Evolutionary conservation across 2,888 invertebrate species (phyloP).

Genomic region (Agonopterix arenella): DNA sequence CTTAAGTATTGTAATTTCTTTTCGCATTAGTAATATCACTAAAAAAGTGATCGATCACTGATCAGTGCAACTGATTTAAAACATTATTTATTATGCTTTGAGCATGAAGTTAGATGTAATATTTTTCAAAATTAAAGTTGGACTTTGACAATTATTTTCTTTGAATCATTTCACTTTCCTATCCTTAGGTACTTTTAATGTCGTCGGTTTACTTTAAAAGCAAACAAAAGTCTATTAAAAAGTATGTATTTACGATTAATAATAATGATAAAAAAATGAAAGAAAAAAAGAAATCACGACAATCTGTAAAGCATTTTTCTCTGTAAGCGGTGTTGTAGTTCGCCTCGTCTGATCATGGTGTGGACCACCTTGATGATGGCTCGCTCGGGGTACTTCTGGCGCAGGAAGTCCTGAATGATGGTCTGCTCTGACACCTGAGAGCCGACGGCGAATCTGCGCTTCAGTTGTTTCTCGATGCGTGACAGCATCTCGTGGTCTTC

Average conservation of each 20-base stretch:
- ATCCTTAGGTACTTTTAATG: not conserved
- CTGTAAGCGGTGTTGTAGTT: conserved; percentile 97
- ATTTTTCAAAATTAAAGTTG: conserved; percentile 2
- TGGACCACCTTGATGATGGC: conserved; percentile 94
- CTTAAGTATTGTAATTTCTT: not conserved
- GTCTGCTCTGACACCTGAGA: conserved; percentile 96
- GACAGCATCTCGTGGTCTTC: conserved; percentile 94
- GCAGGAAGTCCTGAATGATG: conserved; percentile 91
- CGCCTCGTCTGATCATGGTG: conserved; percentile 96
- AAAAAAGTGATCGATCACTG: not conserved
- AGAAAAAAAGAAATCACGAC: conserved; percentile 70
- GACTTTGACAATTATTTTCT: not conserved
- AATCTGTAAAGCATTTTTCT: conserved; percentile 97
- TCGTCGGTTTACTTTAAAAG: not conserved
- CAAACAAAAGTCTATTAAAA: not conserved
- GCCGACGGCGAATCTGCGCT: conserved; percentile 95
- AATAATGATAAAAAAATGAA: not conserved
- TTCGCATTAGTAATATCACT: conserved; percentile 1
- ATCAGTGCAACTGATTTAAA: conserved; percentile 34
- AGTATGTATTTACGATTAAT: not conserved
- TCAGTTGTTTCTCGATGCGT: conserved; percentile 95
- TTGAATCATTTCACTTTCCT: too few relatives aligned
- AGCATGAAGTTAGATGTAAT: conserved; percentile 6
- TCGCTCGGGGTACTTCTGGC: conserved; percentile 91
- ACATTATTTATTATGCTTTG: conserved; percentile 5